Conservation (phyloP, 2,797 vertebrate species). For the Catostomus latipinnis region DNA sequence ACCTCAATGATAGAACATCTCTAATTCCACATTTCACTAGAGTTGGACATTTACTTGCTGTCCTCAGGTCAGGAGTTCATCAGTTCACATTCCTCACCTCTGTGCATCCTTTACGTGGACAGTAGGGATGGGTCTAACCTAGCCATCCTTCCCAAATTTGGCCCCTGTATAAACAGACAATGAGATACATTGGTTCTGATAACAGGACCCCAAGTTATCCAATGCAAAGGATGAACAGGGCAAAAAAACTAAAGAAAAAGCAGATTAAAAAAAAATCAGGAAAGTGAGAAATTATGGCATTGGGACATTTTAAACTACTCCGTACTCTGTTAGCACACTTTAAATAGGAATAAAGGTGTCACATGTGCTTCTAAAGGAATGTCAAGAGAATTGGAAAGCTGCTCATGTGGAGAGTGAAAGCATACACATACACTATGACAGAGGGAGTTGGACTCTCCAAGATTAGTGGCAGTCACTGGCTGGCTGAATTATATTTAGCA, state of each 20-base stretch:
- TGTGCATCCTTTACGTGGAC: conserved; percentile 52
- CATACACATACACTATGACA: conserved; percentile 66
- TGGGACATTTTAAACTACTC: not conserved
- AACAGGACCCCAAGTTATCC: not conserved
- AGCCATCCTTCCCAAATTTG: conserved; percentile 99
- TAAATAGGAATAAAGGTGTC: conserved; percentile 15
- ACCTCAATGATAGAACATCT: no score
- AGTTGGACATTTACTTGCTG: no score
- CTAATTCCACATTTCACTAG: no score
- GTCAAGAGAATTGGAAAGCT: conserved; percentile 29
- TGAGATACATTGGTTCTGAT: not conserved
- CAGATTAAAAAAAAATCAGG: conserved; percentile 25
- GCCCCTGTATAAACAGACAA: conserved; percentile 79
- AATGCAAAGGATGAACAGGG: not conserved
- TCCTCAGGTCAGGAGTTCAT: no score
- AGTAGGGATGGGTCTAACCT: conserved; percentile 77
- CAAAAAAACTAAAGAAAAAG: not conserved
- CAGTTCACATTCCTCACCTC: conserved; percentile 48
- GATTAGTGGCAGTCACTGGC: conserved; percentile 58
- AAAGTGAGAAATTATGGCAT: conserved; percentile 28
- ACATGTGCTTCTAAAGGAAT: conserved; percentile 36
- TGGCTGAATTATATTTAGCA: conserved; percentile 70
- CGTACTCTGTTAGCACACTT: conserved; percentile 17
- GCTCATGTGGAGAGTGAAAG: conserved; percentile 1
- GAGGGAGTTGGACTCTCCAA: conserved; percentile 53